Evolutionary conservation across 2,113 vertebrate genomes (phyloP).

Genomic region (Bungarus multicinctus): DNA sequence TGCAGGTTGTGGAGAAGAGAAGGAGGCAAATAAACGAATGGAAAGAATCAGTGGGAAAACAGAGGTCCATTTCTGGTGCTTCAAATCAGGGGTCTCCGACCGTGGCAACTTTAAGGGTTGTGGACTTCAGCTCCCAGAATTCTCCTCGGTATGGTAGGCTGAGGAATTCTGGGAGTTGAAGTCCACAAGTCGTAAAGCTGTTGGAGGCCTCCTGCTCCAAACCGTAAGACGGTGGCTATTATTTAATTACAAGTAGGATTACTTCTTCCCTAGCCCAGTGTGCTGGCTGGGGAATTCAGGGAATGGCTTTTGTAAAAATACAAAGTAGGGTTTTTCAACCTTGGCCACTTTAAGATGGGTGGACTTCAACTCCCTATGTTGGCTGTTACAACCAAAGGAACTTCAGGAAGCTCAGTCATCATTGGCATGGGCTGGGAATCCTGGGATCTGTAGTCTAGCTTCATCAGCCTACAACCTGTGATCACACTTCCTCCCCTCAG

Average conservation of each 20-base stretch:
- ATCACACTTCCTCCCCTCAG: neutral
- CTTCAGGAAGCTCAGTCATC: neutral
- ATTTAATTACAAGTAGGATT: neutral
- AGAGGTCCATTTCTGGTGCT: neutral
- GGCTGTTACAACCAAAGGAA: neutral
- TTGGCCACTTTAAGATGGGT: too few species aligned
- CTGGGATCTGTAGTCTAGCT: neutral
- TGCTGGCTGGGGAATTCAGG: too few species aligned
- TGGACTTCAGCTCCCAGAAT: neutral
- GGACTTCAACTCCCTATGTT: neutral
- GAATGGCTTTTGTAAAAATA: too few species aligned
- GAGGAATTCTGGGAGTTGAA: neutral
- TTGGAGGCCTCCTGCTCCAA: neutral
- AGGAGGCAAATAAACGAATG: neutral
- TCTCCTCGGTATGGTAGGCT: neutral
- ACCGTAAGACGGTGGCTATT: neutral
- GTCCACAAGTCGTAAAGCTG: neutral
- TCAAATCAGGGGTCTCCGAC: neutral
- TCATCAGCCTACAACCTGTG: neutral
- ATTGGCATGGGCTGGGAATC: neutral
- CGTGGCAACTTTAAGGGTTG: neutral
- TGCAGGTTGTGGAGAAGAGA: constrained; percentile 16
- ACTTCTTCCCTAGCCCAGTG: too few species aligned
- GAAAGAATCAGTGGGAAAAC: neutral
- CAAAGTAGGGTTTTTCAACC: neutral